Conservation (phyloP, 2,797 vertebrate species). For the Notolabrus celidotus region DNA sequence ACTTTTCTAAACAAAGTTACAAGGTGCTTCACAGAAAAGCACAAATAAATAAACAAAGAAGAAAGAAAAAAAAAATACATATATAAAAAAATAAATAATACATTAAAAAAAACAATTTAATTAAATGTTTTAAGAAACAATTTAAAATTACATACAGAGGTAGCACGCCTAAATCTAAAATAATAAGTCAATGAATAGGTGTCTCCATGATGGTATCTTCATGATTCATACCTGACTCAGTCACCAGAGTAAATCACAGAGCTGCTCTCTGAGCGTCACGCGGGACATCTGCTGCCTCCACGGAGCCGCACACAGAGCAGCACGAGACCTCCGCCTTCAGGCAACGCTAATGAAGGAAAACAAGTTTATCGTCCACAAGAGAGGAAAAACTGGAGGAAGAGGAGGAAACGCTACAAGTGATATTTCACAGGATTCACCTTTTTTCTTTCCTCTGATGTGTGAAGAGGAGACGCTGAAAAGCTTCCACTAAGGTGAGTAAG, state of each 20-base stretch:
- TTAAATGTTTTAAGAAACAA: too few relatives aligned
- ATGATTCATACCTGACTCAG: background rate
- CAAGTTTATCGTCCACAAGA: background rate
- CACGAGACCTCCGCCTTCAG: conserved; percentile 1
- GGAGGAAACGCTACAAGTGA: too few relatives aligned
- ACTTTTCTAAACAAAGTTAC: too few relatives aligned
- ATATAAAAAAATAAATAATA: too few relatives aligned
- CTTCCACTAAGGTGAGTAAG: conserved; percentile 50
- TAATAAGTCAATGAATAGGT: too few relatives aligned
- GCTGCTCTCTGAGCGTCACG: conserved; percentile 46
- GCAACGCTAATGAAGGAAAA: conserved; percentile 20
- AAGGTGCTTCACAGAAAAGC: too few relatives aligned
- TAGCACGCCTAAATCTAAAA: too few relatives aligned
- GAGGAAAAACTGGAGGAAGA: background rate
- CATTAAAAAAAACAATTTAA: too few relatives aligned
- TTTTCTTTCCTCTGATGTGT: conserved; percentile 21
- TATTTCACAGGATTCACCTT: background rate
- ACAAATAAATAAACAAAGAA: too few relatives aligned
- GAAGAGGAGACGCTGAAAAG: background rate
- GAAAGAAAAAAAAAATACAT: too few relatives aligned
- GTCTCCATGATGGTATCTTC: background rate
- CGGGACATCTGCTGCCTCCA: conserved; percentile 66
- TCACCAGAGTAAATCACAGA: background rate
- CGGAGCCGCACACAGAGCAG: conserved; percentile 37
- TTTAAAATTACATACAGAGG: too few relatives aligned